Percentiles rank a stretch among this genome's conserved stretches.
Conservation (phyloP, 2,113 vertebrate genomes). For the Chauna torquata region DNA sequence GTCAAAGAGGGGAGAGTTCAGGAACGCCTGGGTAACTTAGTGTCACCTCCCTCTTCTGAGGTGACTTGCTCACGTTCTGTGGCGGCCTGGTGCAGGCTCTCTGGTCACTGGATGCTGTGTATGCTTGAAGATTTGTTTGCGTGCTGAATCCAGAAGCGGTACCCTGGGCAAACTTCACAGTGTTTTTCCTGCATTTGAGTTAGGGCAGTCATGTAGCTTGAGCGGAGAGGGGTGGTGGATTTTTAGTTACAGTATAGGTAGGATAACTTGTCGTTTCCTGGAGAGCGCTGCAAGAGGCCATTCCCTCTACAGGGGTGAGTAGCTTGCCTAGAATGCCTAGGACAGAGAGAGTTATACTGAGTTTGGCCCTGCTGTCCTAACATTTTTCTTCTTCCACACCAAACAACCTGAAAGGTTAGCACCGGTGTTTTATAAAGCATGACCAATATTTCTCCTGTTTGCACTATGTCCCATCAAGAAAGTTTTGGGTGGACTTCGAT, state of each 20-base stretch:
- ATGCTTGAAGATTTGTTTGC: not conserved
- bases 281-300: not conserved
- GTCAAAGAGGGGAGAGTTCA: not conserved
- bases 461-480: slow-evolving; percentile 37
- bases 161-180: not conserved
- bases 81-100: not conserved
- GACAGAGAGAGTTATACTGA: not conserved
- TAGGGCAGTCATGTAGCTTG: not conserved
- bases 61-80: not conserved
- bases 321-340: not conserved
- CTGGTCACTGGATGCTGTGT: not conserved
- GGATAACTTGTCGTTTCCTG: not conserved
- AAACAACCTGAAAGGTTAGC: not conserved
- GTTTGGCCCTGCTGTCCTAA: not conserved
- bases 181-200: not conserved
- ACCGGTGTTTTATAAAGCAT: slow-evolving; percentile 25
- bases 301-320: not conserved
- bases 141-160: not conserved
- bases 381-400: not conserved
- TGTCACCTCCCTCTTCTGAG: not conserved
- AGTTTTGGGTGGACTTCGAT: not conserved
- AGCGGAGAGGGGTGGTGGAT: not conserved
- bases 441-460: slow-evolving; percentile 12
- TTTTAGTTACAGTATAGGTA: not conserved
- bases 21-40: not conserved